phyloP scores from a whole-genome alignment of 2,888 invertebrate genomes.

The Dynastes grantii region DNA sequence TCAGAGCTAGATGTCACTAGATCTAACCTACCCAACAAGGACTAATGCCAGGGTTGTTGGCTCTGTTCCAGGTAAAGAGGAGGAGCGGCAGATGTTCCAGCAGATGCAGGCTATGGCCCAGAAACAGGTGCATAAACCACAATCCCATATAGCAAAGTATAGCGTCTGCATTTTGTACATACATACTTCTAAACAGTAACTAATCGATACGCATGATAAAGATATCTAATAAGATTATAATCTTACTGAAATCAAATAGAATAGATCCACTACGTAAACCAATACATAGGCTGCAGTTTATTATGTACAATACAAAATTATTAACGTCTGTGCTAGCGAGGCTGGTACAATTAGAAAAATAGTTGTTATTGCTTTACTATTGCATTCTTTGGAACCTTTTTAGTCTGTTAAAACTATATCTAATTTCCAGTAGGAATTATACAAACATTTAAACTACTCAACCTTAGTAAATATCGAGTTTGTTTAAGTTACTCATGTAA shows the following conservation, averaged over 20 bases:
- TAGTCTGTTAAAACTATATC: no score
- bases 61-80: constrained; percentile 90
- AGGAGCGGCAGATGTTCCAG: constrained; percentile 96
- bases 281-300: no score
- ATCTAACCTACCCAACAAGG: constrained; percentile 52
- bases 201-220: constrained; percentile 18
- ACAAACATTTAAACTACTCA: no score
- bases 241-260: neutral
- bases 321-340: no score
- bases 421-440: no score
- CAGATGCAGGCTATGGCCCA: constrained; percentile 98
- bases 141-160: constrained; percentile 52
- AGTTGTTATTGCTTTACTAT: no score
- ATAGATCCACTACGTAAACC: no score
- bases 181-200: neutral
- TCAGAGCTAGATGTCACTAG: constrained; percentile 49
- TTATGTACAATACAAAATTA: no score
- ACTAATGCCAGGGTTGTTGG: constrained; percentile 67
- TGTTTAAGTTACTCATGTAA: no score
- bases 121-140: constrained; percentile 85
- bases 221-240: constrained; percentile 1
- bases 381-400: no score
- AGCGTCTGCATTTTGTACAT: constrained; percentile 17
- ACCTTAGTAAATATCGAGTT: no score
- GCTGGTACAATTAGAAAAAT: no score